Evolutionary conservation across 2,888 invertebrate species (phyloP).

Genomic region (Macaria notata): DNA sequence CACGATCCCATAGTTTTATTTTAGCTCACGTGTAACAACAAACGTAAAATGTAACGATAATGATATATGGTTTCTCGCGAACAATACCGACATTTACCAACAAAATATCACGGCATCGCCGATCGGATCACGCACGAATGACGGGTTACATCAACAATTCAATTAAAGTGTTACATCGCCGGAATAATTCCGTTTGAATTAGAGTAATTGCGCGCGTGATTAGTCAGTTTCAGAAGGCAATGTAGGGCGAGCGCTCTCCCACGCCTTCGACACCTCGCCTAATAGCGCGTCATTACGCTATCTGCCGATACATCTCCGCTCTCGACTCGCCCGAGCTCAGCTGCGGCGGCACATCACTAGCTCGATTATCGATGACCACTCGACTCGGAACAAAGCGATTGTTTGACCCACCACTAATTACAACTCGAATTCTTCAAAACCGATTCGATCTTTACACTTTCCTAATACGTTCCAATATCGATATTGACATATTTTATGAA

Average conservation of each 20-base stretch:
- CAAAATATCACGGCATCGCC: conserved; percentile 50
- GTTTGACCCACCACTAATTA: conserved; percentile 44
- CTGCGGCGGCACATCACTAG: conserved; percentile 50
- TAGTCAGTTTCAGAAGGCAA: conserved; percentile 58
- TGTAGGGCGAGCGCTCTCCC: conserved; percentile 74
- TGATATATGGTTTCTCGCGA: conserved; percentile 34
- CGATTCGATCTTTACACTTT: conserved; percentile 36
- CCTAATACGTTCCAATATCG: conserved; percentile 28
- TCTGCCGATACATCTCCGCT: conserved; percentile 69
- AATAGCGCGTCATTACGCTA: conserved; percentile 75
- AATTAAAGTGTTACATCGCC: conserved; percentile 72
- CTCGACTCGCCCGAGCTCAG: conserved; percentile 10
- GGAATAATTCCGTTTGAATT: conserved; percentile 72
- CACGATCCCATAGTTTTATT: conserved; percentile 30
- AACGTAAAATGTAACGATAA: conserved; percentile 24
- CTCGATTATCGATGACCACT: conserved; percentile 60
- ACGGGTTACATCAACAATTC: conserved; percentile 66
- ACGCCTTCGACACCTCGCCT: conserved; percentile 74
- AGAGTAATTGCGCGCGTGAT: conserved; percentile 76
- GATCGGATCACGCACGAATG: conserved; percentile 48
- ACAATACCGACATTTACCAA: conserved; percentile 45
- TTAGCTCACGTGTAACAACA: conserved; percentile 17
- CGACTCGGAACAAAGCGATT: conserved; percentile 63
- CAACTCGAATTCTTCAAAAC: conserved; percentile 28
- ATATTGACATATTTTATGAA: conserved; percentile 43